Percentiles rank a stretch among this genome's conserved stretches.
These are phyloP conservation scores for Calameuta idolon DNA, from an alignment of 2,888 invertebrate genomes.

Conservation along the genomic window DNA sequence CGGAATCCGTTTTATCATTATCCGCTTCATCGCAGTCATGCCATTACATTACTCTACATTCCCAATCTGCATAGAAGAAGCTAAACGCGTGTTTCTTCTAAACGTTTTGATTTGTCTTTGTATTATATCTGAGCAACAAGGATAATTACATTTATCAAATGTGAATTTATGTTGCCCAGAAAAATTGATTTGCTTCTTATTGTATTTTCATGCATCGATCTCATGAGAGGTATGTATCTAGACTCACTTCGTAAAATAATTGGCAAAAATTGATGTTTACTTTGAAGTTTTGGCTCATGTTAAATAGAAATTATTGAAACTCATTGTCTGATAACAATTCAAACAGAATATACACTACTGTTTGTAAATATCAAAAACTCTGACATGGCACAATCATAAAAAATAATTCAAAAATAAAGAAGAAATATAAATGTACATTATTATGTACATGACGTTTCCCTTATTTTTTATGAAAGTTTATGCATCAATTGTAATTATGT, in stretches of 20 bases:
- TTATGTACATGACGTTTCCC: no score
- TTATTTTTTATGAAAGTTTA: no score
- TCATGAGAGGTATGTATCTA: not conserved
- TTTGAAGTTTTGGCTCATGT: not conserved
- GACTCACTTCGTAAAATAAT: not conserved
- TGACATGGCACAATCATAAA: not conserved
- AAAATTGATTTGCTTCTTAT: not conserved
- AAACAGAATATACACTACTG: not conserved
- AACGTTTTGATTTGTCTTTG: not conserved
- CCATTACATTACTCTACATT: not conserved
- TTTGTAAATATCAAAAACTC: not conserved
- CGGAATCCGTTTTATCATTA: not conserved
- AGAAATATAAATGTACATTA: no score
- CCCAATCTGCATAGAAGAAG: not conserved
- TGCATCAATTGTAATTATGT: no score
- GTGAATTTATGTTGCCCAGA: not conserved
- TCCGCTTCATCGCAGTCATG: not conserved
- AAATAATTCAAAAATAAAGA: no score
- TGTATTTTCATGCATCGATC: not conserved
- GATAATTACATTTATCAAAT: not conserved
- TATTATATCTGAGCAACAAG: not conserved
- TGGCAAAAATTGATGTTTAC: not conserved
- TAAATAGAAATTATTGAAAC: not conserved
- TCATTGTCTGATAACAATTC: not conserved
- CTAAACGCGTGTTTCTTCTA: not conserved